Evolutionary conservation across 1,140 invertebrate genomes (phyloP).

Genomic region (Nilaparvata lugens): DNA sequence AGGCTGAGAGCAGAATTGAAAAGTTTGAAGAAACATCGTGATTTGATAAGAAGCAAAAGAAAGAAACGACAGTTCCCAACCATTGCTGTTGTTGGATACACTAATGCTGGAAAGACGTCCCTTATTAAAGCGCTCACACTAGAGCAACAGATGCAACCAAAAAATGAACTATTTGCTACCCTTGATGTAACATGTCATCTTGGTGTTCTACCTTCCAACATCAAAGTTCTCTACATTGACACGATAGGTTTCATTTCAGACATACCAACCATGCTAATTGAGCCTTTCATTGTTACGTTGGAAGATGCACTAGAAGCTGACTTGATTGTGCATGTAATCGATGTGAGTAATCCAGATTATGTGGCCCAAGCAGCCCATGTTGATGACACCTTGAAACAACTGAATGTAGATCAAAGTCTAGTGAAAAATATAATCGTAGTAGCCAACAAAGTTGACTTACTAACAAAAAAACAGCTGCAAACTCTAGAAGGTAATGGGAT

Average conservation of each 20-base stretch:
- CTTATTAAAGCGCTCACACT: slow-evolving; percentile 71
- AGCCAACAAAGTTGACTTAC: slow-evolving; percentile 63
- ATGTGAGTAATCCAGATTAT: slow-evolving; percentile 70
- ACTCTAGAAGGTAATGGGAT: slow-evolving; percentile 17
- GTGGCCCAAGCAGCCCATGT: slow-evolving; percentile 62
- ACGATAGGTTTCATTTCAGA: slow-evolving; percentile 90
- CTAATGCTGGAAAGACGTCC: slow-evolving; percentile 80
- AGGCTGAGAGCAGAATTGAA: slow-evolving; percentile 55
- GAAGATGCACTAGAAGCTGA: slow-evolving; percentile 71
- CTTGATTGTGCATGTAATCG: slow-evolving; percentile 72
- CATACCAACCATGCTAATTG: slow-evolving; percentile 70
- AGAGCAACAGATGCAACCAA: slow-evolving; percentile 53
- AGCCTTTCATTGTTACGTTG: slow-evolving; percentile 75
- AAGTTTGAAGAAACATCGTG: slow-evolving; percentile 50
- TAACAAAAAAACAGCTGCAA: slow-evolving; percentile 7
- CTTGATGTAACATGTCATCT: slow-evolving; percentile 75
- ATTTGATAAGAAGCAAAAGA: slow-evolving; percentile 47
- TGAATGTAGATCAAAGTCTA: slow-evolving; percentile 43
- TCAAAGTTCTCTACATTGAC: slow-evolving; percentile 69
- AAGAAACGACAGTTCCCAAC: slow-evolving; percentile 50
- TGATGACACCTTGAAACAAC: slow-evolving; percentile 48
- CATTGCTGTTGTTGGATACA: slow-evolving; percentile 81
- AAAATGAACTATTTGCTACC: slow-evolving; percentile 80
- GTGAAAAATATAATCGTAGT: slow-evolving; percentile 60
- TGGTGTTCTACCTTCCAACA: slow-evolving; percentile 54